Percentiles rank a stretch among this genome's conserved stretches.
Conservation (phyloP, 2,113 vertebrate species). For the Cyanoramphus novaezelandiae region DNA sequence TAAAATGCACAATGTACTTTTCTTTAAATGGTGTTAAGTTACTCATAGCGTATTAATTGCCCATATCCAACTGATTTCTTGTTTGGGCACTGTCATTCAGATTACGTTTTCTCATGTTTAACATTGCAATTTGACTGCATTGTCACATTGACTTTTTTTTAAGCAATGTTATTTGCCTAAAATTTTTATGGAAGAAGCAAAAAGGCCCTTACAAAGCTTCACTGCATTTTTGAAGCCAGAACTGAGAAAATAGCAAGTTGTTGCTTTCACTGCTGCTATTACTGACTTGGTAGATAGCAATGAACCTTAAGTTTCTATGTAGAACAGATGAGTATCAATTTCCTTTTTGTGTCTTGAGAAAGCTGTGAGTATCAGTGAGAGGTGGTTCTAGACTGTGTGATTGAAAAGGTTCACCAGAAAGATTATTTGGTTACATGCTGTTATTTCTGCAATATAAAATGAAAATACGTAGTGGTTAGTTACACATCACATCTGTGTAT, state of each 20-base stretch:
- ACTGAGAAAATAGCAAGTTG: not conserved
- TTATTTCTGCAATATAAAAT: not conserved
- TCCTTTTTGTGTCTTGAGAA: not conserved
- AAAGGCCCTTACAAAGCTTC: not conserved
- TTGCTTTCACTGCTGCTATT: not conserved
- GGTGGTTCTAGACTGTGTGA: not conserved
- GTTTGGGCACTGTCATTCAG: not conserved
- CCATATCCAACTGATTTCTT: accelerated
- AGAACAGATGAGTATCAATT: not conserved
- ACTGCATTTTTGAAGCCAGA: not conserved
- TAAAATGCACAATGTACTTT: not conserved
- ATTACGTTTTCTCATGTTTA: not conserved
- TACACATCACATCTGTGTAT: not conserved
- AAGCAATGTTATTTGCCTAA: not conserved
- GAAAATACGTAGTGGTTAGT: not conserved
- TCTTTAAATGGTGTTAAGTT: not conserved
- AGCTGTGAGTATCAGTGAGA: not conserved
- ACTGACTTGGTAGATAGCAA: accelerated
- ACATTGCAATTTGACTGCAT: not conserved
- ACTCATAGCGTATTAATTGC: not conserved
- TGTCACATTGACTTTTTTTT: not conserved
- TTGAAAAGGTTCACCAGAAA: not conserved
- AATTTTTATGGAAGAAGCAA: not conserved
- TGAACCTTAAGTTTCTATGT: not conserved
- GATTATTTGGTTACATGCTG: not conserved